Conservation (phyloP, 2,113 vertebrate genomes). For the Pampusana beccarii region DNA sequence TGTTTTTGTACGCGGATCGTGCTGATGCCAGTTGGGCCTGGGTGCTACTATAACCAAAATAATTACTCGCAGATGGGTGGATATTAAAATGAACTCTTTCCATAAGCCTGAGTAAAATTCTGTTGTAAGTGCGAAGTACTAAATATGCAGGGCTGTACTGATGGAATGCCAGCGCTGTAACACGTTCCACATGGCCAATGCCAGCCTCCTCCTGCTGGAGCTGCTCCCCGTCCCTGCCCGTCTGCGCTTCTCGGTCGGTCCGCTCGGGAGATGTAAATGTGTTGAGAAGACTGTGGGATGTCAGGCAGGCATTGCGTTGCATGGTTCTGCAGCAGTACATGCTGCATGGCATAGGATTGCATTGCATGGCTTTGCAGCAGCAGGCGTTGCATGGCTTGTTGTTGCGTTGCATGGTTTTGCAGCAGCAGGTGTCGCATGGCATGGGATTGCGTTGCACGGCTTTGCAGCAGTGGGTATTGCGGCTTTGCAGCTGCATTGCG, state of each 20-base stretch:
- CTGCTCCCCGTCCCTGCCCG: background rate
- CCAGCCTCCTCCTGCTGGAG: background rate
- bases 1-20: background rate
- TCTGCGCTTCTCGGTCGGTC: accelerated
- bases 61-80: slow-evolving; percentile 48
- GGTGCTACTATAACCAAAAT: background rate
- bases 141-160: background rate
- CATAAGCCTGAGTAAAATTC: background rate
- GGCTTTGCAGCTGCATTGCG: background rate
- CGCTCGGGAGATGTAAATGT: accelerated
- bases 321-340: too few species aligned
- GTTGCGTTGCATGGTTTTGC: background rate
- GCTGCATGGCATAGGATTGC: background rate
- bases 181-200: background rate
- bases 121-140: background rate
- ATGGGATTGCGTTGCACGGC: background rate
- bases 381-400: accelerated
- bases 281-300: accelerated
- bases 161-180: background rate
- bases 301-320: background rate
- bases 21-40: slow-evolving; percentile 26
- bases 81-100: background rate
- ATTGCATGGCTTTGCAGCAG: background rate
- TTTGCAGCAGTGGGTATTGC: background rate
- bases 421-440: accelerated